Evolutionary conservation across 2,888 invertebrate species (phyloP).

Genomic region (Laothoe populi): DNA sequence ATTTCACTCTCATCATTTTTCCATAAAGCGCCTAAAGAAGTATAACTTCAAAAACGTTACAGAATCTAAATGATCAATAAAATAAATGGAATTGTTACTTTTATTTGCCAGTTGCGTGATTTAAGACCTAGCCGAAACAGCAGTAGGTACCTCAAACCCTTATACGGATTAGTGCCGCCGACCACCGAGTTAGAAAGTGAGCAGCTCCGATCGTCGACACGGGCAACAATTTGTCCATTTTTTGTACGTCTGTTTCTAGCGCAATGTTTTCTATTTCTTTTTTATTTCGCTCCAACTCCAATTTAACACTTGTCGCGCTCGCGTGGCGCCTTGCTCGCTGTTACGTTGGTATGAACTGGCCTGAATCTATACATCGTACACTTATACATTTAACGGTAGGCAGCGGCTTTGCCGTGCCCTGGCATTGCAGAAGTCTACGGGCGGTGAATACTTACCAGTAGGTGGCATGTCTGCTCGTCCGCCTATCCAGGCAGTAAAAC

Average conservation of each 20-base stretch:
- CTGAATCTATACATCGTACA: too few relatives aligned
- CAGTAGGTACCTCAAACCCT: background rate
- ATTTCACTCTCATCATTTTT: too few relatives aligned
- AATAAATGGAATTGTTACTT: too few relatives aligned
- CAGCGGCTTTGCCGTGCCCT: too few relatives aligned
- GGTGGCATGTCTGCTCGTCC: too few relatives aligned
- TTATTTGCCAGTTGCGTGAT: background rate
- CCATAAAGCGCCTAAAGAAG: too few relatives aligned
- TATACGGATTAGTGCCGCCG: conserved; percentile 1
- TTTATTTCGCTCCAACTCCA: conserved; percentile 51
- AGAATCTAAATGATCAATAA: too few relatives aligned
- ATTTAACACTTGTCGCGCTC: conserved; percentile 68
- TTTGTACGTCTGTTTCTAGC: conserved; percentile 40
- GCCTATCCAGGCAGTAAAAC: too few relatives aligned
- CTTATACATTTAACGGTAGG: too few relatives aligned
- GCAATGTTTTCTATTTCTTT: conserved; percentile 29
- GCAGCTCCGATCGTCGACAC: conserved; percentile 23
- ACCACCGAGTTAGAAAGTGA: conserved; percentile 31
- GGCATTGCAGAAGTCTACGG: too few relatives aligned
- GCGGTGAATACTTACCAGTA: too few relatives aligned
- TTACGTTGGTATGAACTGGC: conserved; percentile 36
- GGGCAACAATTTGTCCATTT: conserved; percentile 38
- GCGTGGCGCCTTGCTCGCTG: conserved; percentile 52
- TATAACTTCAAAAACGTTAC: too few relatives aligned
- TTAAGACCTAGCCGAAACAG: background rate